Percentiles rank a stretch among this genome's conserved stretches.
Conservation (phyloP, 1,140 invertebrate genomes). For the Listronotus bonariensis region DNA sequence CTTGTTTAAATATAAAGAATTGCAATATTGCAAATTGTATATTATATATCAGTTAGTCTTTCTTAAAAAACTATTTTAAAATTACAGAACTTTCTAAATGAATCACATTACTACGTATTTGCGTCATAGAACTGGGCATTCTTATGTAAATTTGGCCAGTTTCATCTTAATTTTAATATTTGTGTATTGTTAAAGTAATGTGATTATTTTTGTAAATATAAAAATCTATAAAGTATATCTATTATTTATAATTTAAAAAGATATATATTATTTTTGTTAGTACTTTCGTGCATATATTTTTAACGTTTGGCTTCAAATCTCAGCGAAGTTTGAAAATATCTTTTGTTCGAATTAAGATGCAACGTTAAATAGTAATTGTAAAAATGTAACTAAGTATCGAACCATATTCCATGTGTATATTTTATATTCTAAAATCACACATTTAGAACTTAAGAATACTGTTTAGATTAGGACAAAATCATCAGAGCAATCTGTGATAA, state of each 20-base stretch:
- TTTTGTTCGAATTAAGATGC: conserved; percentile 4
- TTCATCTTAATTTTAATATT: conserved; percentile 8
- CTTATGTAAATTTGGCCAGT: conserved; percentile 1
- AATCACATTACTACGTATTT: conserved; percentile 6
- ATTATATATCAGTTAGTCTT: no score
- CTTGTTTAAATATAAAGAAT: no score
- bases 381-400: conserved; percentile 17
- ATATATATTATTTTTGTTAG: not conserved
- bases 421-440: conserved; percentile 14
- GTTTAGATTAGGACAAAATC: conserved; percentile 21
- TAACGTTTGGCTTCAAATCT: no score
- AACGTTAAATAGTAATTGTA: conserved; percentile 11
- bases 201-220: conserved; percentile 19
- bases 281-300: not conserved
- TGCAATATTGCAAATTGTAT: no score
- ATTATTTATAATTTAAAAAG: not conserved
- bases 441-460: conserved; percentile 1
- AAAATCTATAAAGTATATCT: conserved; percentile 9
- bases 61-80: not conserved
- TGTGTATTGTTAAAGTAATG: conserved; percentile 14
- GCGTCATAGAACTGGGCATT: conserved; percentile 19
- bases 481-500: conserved; percentile 38
- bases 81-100: not conserved
- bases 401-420: conserved; percentile 13
- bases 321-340: conserved; percentile 14